Evolutionary conservation across 2,888 invertebrate species (phyloP), one percentile per base, ranked within the genome.

Genomic region (Leucophenga montana): DNA sequence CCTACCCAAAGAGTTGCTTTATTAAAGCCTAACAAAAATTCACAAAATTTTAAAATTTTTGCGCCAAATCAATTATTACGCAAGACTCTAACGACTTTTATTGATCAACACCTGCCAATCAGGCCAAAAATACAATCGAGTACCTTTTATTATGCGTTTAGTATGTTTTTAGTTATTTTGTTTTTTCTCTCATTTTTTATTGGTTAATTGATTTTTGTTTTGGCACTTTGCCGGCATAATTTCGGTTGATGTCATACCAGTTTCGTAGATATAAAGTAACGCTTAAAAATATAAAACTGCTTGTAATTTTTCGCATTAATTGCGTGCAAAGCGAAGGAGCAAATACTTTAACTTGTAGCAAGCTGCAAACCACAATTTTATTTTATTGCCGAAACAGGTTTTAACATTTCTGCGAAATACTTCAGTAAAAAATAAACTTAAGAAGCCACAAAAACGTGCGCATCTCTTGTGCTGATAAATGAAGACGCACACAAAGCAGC

Each of bases 41-140:
- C 39, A 8, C 8, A 39, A 39, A 39, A 39, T 8, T 11, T 39
- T 5, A 5, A 39, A 39, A 27, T 27, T 27, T 73, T 61, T 75
- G 53, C 62, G 73, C 73, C 11, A 27, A 22, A 57, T 57, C 5
- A 27, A 57, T 57, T 11, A 39, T 62, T 62, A 46, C 62, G 62
- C 46, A 62, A 62, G 14, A 18, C 16, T 46, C 22, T 20, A 14
- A 50, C 56, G 27, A 56, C 14, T 77, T 73, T 75, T 70, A 71
- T 76, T 79, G 79, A 79, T 81, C 82, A 81, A 82, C 82, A 83
- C 76, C 83, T 83, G 83, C 73, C 80, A 81, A 84, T 77, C 76
- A 70, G 79, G 81, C 79, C 83, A 71, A 57, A 70, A 71, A 66
- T 56, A 65, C 27, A 64, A 61, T 53, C 33, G 62, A n/a, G 44